Evolutionary conservation across 2,888 invertebrate species (phyloP).

Genomic region (Macaria notata): DNA sequence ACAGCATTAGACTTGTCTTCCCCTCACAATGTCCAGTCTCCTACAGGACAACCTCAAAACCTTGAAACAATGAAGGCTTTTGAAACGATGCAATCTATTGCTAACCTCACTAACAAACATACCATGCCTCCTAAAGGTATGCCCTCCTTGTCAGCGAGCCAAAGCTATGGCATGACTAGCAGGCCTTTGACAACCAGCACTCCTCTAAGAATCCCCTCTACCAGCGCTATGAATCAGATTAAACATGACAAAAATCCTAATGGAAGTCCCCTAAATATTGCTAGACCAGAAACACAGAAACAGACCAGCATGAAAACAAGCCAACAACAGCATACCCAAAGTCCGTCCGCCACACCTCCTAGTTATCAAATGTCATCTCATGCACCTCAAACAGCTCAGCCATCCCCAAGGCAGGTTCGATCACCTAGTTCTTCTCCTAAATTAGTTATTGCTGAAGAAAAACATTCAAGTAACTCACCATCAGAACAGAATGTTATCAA

Average conservation of each 20-base stretch:
- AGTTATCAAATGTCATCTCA: slow-evolving; percentile 56
- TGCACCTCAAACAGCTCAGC: slow-evolving; percentile 51
- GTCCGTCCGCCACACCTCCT: slow-evolving; percentile 49
- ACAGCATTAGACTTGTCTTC: slow-evolving; percentile 76
- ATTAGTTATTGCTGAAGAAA: slow-evolving; percentile 77
- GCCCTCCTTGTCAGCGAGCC: slow-evolving; percentile 55
- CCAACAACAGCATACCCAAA: slow-evolving; percentile 33
- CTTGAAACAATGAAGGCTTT: slow-evolving; percentile 58
- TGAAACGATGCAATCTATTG: slow-evolving; percentile 79
- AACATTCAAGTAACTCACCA: slow-evolving; percentile 54
- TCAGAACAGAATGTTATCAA: slow-evolving; percentile 60
- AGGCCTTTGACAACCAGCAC: slow-evolving; percentile 52
- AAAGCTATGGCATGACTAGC: slow-evolving; percentile 58
- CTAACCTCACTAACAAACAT: slow-evolving; percentile 77
- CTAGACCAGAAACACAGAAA: slow-evolving; percentile 57
- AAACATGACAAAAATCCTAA: slow-evolving; percentile 61
- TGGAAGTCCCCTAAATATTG: slow-evolving; percentile 44
- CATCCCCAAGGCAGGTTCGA: slow-evolving; percentile 74
- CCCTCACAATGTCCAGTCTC: slow-evolving; percentile 68
- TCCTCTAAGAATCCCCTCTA: slow-evolving; percentile 62
- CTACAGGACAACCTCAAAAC: slow-evolving; percentile 67
- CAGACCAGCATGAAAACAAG: slow-evolving; percentile 50
- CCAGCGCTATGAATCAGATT: slow-evolving; percentile 55
- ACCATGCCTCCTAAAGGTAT: slow-evolving; percentile 61
- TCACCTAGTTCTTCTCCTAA: slow-evolving; percentile 79